Percentiles rank a stretch among this genome's conserved stretches.
Evolutionary conservation across 2,113 vertebrate species (phyloP).

Genomic region (Prunella himalayana): DNA sequence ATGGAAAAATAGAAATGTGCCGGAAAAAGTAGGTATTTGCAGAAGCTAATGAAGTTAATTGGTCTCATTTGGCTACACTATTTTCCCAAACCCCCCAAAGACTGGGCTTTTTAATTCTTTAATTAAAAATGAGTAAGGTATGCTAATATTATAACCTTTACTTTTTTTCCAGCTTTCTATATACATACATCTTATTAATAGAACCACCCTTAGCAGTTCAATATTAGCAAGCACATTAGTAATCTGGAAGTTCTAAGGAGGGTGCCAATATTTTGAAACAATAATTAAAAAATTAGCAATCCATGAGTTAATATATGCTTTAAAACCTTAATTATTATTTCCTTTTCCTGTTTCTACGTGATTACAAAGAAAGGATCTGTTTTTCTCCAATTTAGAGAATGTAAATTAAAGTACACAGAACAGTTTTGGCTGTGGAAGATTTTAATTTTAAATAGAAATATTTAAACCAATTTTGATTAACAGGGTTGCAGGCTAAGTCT

Average conservation of each 20-base stretch:
- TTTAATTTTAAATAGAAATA: conserved; percentile 72
- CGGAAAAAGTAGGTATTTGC: conserved; percentile 76
- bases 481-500: conserved; percentile 53
- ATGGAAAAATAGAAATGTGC: conserved; percentile 75
- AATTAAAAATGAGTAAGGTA: conserved; percentile 80
- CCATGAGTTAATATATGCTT: conserved; percentile 66
- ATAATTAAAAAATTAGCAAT: conserved; percentile 65
- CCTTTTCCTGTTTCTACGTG: conserved; percentile 68
- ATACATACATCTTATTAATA: conserved; percentile 72
- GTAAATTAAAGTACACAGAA: conserved; percentile 56
- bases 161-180: conserved; percentile 68
- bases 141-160: conserved; percentile 79
- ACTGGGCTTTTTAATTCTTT: conserved; percentile 77
- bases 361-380: conserved; percentile 62
- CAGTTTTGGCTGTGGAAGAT: conserved; percentile 50
- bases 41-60: conserved; percentile 78
- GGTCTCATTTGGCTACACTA: conserved; percentile 75
- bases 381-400: conserved; percentile 33
- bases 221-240: conserved; percentile 64
- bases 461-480: conserved; percentile 60
- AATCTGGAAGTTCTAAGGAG: conserved; percentile 51
- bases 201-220: conserved; percentile 68
- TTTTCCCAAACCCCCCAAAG: conserved; percentile 73
- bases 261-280: conserved; percentile 56
- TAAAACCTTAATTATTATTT: conserved; percentile 67